Conservation (phyloP, 2,888 invertebrate genomes). For the Eledone cirrhosa region DNA sequence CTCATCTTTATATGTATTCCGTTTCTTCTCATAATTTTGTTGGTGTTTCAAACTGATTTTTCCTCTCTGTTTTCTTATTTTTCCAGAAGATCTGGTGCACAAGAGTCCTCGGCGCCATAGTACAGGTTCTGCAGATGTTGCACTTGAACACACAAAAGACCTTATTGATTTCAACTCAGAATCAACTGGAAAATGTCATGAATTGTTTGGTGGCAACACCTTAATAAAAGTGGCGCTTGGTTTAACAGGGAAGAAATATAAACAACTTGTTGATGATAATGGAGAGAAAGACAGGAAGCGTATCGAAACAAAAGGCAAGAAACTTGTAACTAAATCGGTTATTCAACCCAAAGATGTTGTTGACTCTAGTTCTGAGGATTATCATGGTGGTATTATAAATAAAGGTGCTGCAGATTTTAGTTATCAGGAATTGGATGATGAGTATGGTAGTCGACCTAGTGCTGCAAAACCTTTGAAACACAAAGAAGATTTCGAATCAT, state of each 20-base stretch:
- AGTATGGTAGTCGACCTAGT: slow-evolving; percentile 59
- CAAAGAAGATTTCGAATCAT: slow-evolving; percentile 35
- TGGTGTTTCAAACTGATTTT: no score
- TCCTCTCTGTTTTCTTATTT: slow-evolving; percentile 17
- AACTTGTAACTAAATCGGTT: slow-evolving; percentile 30
- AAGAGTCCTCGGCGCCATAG: slow-evolving; percentile 31
- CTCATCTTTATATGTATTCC: no score
- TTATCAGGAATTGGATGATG: slow-evolving; percentile 63
- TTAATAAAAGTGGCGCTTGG: slow-evolving; percentile 65
- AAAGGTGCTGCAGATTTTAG: slow-evolving; percentile 50
- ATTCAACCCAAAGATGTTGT: slow-evolving; percentile 23
- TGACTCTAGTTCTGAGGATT: slow-evolving; percentile 64
- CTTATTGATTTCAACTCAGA: slow-evolving; percentile 31
- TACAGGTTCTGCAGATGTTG: slow-evolving; percentile 31
- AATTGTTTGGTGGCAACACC: slow-evolving; percentile 46
- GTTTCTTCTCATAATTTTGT: no score
- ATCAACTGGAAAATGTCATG: slow-evolving; percentile 42
- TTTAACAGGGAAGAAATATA: slow-evolving; percentile 76
- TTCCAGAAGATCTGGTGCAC: slow-evolving; percentile 35
- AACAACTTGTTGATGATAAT: slow-evolving; percentile 73
- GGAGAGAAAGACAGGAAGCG: slow-evolving; percentile 55
- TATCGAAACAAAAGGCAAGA: slow-evolving; percentile 29
- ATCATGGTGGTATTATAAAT: slow-evolving; percentile 65
- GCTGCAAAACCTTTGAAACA: slow-evolving; percentile 36
- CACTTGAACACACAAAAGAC: slow-evolving; percentile 18